Base-by-base conservation (phyloP, 2,113 vertebrate species). In the Neoarius graeffei region DNA sequence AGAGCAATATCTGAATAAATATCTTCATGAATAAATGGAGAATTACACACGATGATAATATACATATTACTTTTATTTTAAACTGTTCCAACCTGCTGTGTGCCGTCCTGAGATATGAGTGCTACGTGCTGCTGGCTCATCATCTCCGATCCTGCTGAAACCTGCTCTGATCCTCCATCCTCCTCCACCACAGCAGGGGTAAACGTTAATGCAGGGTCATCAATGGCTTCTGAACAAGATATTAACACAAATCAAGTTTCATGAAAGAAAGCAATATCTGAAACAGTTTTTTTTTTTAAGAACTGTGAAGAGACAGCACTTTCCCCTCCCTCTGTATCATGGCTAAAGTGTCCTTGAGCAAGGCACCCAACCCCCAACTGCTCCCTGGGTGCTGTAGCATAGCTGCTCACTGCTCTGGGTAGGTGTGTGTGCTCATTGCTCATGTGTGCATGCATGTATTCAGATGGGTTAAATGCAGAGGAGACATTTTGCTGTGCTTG, bases 31-130 rank as follows among this genome's bases (percentile, higher is more conserved):
- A 11, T 69, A 23, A 73, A 73, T 11, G 73, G 42, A 50, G 19
- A 10, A 76, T 42, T 48, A 20, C 3, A 50, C 0, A 9, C 10
- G 30, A 8, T 3, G 17, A 19, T 42, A 73, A 20, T 73, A 1
- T 73, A 48, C 17, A 73, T 73, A 48, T 48, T 50, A 42, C 4
- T 77, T 86, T 92, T 91, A 88, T 93, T 92, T 56, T 60, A 7
- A 48, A 69, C 20, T 74, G 11, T 19, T 5, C 52, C 17, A 92
- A 97, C 97, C 87, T 99, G 98, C 62, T 99, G 97, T 10, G 98
- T 99, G 69, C 98, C 98, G 7, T 99, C 98, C 91, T 98, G 98
- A n/a, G 97, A 96, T 93, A 99, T 98, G 89, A 99, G 95, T 84
- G 98, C 97, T 89, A 99, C 95, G 66, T 99, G 98, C n/a, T 98